Evolutionary conservation across 2,797 vertebrate genomes (phyloP).

Genomic region (Chiloscyllium punctatum): DNA sequence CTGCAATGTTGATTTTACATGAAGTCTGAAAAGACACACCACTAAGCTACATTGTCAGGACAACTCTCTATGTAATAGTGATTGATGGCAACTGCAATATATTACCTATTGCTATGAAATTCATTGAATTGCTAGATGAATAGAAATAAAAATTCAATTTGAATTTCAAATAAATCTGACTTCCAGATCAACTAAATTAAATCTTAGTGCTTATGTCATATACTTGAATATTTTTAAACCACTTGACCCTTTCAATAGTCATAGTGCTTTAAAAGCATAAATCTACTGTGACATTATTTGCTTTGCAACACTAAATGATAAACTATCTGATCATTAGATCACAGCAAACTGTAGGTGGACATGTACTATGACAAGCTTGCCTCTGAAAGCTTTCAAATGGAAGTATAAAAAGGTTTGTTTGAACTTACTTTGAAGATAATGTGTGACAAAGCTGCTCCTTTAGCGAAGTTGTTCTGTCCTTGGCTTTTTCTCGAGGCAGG

Average conservation of each 20-base stretch:
- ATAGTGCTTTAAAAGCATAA: not conserved
- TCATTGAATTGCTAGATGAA: slow-evolving; percentile 29
- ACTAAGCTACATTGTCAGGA: not conserved
- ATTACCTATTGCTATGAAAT: not conserved
- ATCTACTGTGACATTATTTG: not conserved
- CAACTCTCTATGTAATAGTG: not conserved
- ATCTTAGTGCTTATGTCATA: not conserved
- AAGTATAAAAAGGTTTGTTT: not conserved
- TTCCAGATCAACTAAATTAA: not conserved
- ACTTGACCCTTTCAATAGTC: not conserved
- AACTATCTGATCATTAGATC: not conserved
- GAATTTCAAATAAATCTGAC: slow-evolving; percentile 7
- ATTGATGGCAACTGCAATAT: slow-evolving; percentile 31
- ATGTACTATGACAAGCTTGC: not conserved
- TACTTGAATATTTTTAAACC: not conserved
- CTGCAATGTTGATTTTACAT: not conserved
- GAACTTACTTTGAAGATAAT: not conserved
- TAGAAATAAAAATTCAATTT: slow-evolving; percentile 5
- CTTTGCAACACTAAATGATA: not conserved
- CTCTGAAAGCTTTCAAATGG: not conserved
- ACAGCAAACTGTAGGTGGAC: not conserved
- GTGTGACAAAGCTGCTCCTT: too few species aligned
- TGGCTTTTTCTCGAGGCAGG: too few species aligned
- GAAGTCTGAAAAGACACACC: not conserved
- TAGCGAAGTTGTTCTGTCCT: too few species aligned